Evolutionary conservation across 2,888 invertebrate genomes (phyloP).

Genomic region (Pediacus dermestoides): DNA sequence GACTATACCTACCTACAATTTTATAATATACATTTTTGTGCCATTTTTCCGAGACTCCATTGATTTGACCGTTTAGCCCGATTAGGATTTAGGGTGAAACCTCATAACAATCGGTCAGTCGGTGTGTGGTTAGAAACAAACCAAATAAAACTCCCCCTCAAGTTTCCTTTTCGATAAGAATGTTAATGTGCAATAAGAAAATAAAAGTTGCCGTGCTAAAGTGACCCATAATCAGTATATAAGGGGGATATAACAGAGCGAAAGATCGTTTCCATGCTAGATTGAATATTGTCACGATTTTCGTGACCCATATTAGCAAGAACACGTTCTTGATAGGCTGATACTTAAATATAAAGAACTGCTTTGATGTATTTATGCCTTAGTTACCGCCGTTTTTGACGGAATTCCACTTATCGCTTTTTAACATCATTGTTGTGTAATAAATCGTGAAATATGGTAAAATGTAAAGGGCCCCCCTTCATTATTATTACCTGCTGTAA

Average conservation of each 20-base stretch:
- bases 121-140: no score
- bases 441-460: constrained; percentile 10
- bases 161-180: no score
- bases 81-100: no score
- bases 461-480: constrained; percentile 1
- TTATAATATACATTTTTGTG: no score
- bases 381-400: constrained; percentile 6
- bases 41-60: no score
- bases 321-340: constrained; percentile 25
- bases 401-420: constrained; percentile 9
- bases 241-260: constrained; percentile 20
- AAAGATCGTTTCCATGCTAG: constrained; percentile 34
- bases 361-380: constrained; percentile 9
- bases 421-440: constrained; percentile 9
- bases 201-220: constrained; percentile 28
- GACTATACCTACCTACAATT: no score
- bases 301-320: constrained; percentile 36
- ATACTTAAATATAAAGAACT: constrained; percentile 12
- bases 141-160: constrained; percentile 3
- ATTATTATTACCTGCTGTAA: constrained; percentile 5
- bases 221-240: constrained; percentile 27
- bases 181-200: no score
- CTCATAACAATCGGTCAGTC: no score
- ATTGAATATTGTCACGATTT: constrained; percentile 40
- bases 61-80: no score